phyloP scores from a whole-genome alignment of 2,113 vertebrate genomes.

The Psettodes erumei region DNA sequence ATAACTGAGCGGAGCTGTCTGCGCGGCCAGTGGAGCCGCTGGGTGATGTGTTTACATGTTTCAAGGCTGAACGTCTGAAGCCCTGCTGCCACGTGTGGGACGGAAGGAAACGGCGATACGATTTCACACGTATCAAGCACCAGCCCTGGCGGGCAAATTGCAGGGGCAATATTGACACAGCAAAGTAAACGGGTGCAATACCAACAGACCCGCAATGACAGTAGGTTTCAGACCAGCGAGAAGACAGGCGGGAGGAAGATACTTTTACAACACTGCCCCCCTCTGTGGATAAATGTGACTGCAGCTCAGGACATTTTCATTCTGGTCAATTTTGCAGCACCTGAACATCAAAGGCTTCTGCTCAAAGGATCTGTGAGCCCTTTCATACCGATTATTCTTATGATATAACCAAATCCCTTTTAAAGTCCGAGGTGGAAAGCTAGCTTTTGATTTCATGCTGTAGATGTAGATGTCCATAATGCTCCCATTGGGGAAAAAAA shows the following conservation, averaged over 20 bases:
- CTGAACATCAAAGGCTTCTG: slow-evolving; percentile 63
- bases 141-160: slow-evolving; percentile 43
- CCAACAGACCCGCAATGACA: slow-evolving; percentile 60
- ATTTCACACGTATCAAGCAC: slow-evolving; percentile 45
- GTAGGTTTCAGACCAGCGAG: slow-evolving; percentile 16
- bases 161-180: slow-evolving; percentile 64
- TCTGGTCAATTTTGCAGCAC: slow-evolving; percentile 46
- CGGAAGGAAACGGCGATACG: slow-evolving; percentile 4
- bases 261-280: slow-evolving; percentile 78
- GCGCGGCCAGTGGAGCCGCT: slow-evolving; percentile 15
- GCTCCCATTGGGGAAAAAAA: slow-evolving; percentile 8
- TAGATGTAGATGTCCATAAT: slow-evolving; percentile 47
- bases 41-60: slow-evolving; percentile 43
- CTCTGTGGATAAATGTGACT: slow-evolving; percentile 44
- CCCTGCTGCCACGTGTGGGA: slow-evolving; percentile 16
- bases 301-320: slow-evolving; percentile 44
- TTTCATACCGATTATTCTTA: slow-evolving; percentile 63
- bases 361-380: slow-evolving; percentile 55
- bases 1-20: slow-evolving; percentile 35
- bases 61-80: slow-evolving; percentile 26
- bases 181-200: slow-evolving; percentile 69
- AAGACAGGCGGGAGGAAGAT: slow-evolving; percentile 9
- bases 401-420: slow-evolving; percentile 51
- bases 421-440: slow-evolving; percentile 51
- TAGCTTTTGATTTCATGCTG: slow-evolving; percentile 55